Conservation (phyloP, 37 sponge, comb jelly and placozoan species). For the Petrosia ficiformis region DNA sequence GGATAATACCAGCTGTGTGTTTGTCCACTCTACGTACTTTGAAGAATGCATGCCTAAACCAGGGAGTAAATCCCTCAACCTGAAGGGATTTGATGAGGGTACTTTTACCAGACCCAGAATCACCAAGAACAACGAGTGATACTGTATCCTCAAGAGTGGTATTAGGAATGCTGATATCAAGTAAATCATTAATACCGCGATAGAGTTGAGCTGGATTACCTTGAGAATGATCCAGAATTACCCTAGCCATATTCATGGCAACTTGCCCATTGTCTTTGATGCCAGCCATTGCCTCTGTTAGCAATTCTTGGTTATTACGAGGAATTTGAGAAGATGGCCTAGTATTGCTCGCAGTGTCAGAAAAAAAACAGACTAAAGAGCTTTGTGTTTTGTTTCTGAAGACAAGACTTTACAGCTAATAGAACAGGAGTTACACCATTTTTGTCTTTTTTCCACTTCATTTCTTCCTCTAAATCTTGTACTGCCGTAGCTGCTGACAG, state of each 20-base stretch:
- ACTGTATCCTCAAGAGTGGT: slow-evolving; percentile 3
- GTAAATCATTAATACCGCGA: slow-evolving; percentile 1
- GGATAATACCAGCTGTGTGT: slow-evolving; percentile 19
- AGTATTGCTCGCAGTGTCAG: too few species aligned
- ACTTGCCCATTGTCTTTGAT: too few species aligned
- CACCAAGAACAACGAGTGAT: slow-evolving; percentile 29
- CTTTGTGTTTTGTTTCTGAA: too few species aligned
- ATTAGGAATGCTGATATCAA: neutral
- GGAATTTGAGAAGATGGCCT: too few species aligned
- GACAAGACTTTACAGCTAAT: too few species aligned
- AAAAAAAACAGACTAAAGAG: too few species aligned
- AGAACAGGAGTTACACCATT: too few species aligned
- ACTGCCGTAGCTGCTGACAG: neutral
- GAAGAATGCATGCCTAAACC: neutral
- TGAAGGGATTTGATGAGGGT: slow-evolving; percentile 34
- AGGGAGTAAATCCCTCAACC: neutral
- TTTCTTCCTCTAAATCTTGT: neutral
- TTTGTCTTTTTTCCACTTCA: too few species aligned
- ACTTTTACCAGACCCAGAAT: slow-evolving; percentile 27
- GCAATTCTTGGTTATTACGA: too few species aligned
- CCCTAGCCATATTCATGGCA: too few species aligned
- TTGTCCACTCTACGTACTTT: neutral
- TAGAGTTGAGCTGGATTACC: slow-evolving; percentile 6
- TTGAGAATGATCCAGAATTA: neutral
- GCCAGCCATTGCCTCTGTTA: too few species aligned